Base-by-base conservation (phyloP, 2,113 vertebrate genomes). In the Circaetus cinerascens region DNA sequence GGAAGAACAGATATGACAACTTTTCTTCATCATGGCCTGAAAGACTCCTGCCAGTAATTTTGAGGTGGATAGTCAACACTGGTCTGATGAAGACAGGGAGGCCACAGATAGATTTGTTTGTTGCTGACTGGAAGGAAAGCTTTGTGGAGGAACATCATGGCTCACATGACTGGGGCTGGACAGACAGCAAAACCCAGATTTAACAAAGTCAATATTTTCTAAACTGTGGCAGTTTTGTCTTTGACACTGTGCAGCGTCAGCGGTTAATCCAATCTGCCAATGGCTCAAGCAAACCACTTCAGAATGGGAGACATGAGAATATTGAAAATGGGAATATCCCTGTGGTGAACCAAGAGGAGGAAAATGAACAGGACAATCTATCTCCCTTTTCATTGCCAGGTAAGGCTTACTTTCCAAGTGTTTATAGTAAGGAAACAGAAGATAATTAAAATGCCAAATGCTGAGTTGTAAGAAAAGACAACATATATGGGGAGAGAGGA, bases 321-420 rank as follows among this genome's bases (percentile, higher is more conserved):
- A 98, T 99, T 0, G 99, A 99, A 97, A 99, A 99, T 5, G 99
- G 99, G 40, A 99, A 99, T 10, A 98, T 99, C 20, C 99, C 99
- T 4, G 98, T 98, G 95, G 99, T 99, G 64, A 99, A 99, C 95
- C 98, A 98, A 23, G 98, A 96, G 6, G 98, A 98, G n/a, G 96
- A 86, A 23, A 97, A 96, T 13, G 98, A 99, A 79, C 98, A 98
- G 9, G 98, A 98, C 40, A 98, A 48, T 97, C 97, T 98, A 66
- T 99, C 99, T 32, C 99, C 99, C 1, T 99, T 99, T 98, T 98
- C 98, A 55, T 11, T 98, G 68, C 99, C 99, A 38, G 98, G 99
- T 99, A 94, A 98, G 97, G n/a, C 71, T 93, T 62, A 20, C 25
- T 78, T 60, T 51, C 62, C 64, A 41, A 26, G 11, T 45, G 4